These are phyloP conservation scores for Catocala fraxini DNA, from an alignment of 2,888 invertebrate genomes.

Conservation along the genomic window DNA sequence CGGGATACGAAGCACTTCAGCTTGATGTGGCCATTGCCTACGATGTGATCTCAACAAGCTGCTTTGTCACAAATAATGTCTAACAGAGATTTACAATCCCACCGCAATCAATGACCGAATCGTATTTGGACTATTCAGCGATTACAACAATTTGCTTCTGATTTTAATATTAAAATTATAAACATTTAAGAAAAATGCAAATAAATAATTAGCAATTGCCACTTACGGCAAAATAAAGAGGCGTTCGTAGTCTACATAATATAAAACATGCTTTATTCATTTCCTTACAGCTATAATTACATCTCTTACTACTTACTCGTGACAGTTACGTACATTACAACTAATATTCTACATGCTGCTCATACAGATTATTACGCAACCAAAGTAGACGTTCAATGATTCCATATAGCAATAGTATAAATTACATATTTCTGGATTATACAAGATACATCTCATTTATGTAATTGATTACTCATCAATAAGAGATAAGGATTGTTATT, in stretches of 20 bases:
- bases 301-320: constrained; percentile 75
- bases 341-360: constrained; percentile 77
- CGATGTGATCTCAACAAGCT: constrained; percentile 50
- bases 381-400: constrained; percentile 46
- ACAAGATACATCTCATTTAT: constrained; percentile 45
- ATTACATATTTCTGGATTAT: constrained; percentile 47
- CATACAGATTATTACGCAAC: constrained; percentile 62
- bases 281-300: constrained; percentile 83
- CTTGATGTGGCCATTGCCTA: constrained; percentile 59
- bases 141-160: constrained; percentile 77
- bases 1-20: constrained; percentile 69
- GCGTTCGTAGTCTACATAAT: constrained; percentile 83
- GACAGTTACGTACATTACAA: constrained; percentile 73
- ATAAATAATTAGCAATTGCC: constrained; percentile 86
- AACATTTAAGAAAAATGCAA: constrained; percentile 85
- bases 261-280: constrained; percentile 85
- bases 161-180: constrained; percentile 80
- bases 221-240: constrained; percentile 76
- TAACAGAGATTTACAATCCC: constrained; percentile 35
- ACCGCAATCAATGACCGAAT: constrained; percentile 54
- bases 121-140: constrained; percentile 66
- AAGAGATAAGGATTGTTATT: constrained; percentile 49
- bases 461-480: constrained; percentile 38
- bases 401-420: constrained; percentile 40
- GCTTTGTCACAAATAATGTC: constrained; percentile 31